Base-by-base conservation (phyloP, 2,888 invertebrate species). In the Sphinx pinastri region DNA sequence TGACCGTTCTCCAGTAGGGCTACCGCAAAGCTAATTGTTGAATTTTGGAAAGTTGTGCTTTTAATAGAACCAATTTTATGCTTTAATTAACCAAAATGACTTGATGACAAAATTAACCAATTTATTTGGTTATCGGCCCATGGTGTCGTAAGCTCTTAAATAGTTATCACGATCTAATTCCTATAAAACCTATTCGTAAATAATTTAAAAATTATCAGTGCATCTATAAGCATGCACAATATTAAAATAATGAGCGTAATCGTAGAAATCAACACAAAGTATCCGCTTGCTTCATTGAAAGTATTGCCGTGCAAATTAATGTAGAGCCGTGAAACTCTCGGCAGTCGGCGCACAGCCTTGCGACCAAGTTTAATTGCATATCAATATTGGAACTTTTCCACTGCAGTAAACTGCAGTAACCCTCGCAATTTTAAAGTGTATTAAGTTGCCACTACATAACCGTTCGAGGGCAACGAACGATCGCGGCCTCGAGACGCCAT, bases 381-480 rank as follows among this genome's bases (percentile, higher is more conserved):
- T 75, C 79, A 77, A 77, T 76, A 82, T 82, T 80, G 83, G 80
- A 81, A 84, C 77, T 84, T 87, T 86, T 86, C 87, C 85, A 85
- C 81, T 82, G 78, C 73, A 73, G 73, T 73, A 72, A 75, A 78
- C 81, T 79, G 76, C 82, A 80, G 77, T 78, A 82, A 79, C 82
- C 85, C 82, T 83, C 77, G 75, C 74, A 73, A 79, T 76, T 78
- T 75, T 77, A 73, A 76, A 78, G 78, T 82, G 80, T 79, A 80
- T 79, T 80, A 78, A 79, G 79, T 79, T 79, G 78, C 74, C 76
- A 81, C 81, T 73, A 72, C 74, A 83, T 82, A 81, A 81, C 81
- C 81, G 79, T 78, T 75, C 74, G 83, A 77, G 90, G 85, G 84
- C 89, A 90, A 88, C 75, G 91, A 80, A 85, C 90, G 82, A 77